Evolutionary conservation across 1,140 invertebrate species (phyloP), one percentile per base, ranked within the genome.

Genomic region (Caenorhabditis tropicalis): DNA sequence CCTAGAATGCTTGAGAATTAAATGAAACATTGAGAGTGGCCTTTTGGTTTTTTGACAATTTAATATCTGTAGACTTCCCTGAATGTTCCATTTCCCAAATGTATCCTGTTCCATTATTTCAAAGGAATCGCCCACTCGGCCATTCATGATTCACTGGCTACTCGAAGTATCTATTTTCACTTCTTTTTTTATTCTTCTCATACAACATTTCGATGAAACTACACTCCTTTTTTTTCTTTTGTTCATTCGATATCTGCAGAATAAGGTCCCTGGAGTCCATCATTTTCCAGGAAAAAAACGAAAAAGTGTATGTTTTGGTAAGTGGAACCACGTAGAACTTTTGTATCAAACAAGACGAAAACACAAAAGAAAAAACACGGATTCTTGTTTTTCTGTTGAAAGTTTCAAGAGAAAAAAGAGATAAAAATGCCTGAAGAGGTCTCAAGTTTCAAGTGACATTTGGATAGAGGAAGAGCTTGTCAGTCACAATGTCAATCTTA

Each of bases 401-500:
- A 70, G 31, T 33, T 70, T 70, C 19, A n/a, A n/a, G 9, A 70
- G 60, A 36, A 16, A 70, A 12, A 36, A 70, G 19, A 70, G 19
- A 70, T n/a, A 70, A 36, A 21, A 21, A 7, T 21, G 19, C 16
- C 9, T 7, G 49, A 36, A 10, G 31, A 5, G 19, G 31, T 70
- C 33, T 39, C 33, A 33, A 70, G 31, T 70, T 70, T 70, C 60
- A 70, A 19, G 19, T 70, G 33, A 70, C 60, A 70, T 36, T 36
- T 36, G 4, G 60, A 36, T 31, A 70, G 60, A 24, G 39, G n/a
- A n/a, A n/a, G n/a, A n/a, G 24, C 31, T 70, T 70, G 60, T 70
- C 60, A 70, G 60, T 70, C 60, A 70, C 29, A 70, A 70, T 70
- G 60, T 70, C 60, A 70, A 70, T 70, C 60, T 70, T 70, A n/a